These are phyloP conservation scores for Galaxias olidus DNA, from an alignment of 2,797 vertebrate genomes.

Conservation along the genomic window DNA sequence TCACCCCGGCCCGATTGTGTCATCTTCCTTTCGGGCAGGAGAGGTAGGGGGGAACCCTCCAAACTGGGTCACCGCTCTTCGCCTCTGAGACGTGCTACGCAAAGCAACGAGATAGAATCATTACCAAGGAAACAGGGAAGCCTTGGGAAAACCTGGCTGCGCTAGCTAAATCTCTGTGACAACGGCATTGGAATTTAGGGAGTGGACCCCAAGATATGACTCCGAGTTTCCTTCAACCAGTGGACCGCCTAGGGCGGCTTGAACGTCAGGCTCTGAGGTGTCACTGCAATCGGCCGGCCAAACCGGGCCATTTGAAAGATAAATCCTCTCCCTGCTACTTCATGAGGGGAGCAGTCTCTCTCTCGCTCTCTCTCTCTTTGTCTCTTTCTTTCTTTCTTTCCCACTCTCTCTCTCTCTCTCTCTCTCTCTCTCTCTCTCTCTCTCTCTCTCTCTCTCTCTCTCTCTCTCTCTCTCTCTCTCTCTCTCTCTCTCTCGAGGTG, in stretches of 20 bases:
- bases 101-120: slow-evolving; percentile 16
- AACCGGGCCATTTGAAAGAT: not conserved
- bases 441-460: slow-evolving; percentile 5
- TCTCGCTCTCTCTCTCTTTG: slow-evolving; percentile 3
- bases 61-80: slow-evolving; percentile 42
- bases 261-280: slow-evolving; percentile 16
- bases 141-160: not conserved
- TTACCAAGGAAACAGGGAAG: slow-evolving; percentile 18
- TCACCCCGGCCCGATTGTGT: slow-evolving; percentile 47
- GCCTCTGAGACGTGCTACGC: slow-evolving; percentile 11
- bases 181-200: slow-evolving; percentile 34
- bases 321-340: slow-evolving; percentile 2
- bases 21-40: slow-evolving; percentile 39
- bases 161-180: slow-evolving; percentile 35
- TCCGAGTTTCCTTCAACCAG: slow-evolving; percentile 30
- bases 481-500: not conserved
- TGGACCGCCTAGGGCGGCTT: slow-evolving; percentile 16
- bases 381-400: not conserved
- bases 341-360: not conserved
- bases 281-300: slow-evolving; percentile 26
- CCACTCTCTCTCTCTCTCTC: not conserved
- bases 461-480: not conserved
- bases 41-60: slow-evolving; percentile 29
- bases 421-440: not conserved
- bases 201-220: slow-evolving; percentile 21